Percentiles rank a stretch among this genome's conserved stretches.
These are phyloP conservation scores for Penaeus vannamei DNA, from an alignment of 1,140 invertebrate genomes.

Conservation along the genomic window DNA sequence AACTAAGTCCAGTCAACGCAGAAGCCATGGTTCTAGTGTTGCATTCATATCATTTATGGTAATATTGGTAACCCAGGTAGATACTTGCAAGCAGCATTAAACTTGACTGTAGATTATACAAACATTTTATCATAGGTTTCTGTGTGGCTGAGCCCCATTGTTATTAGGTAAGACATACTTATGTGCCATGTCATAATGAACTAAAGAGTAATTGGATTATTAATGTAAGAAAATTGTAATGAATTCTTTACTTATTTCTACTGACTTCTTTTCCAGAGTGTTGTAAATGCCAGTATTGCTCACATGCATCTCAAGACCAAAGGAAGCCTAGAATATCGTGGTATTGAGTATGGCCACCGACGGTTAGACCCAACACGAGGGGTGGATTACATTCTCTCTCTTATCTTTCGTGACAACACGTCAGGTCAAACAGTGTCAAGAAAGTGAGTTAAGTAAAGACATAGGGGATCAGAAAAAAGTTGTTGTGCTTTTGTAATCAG, in stretches of 20 bases:
- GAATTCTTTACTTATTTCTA: background rate
- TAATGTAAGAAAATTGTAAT: background rate
- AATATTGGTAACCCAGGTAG: too few species aligned
- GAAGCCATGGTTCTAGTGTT: too few species aligned
- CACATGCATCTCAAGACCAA: slow-evolving; percentile 77
- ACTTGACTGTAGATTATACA: too few species aligned
- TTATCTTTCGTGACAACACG: slow-evolving; percentile 75
- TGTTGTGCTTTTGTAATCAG: background rate
- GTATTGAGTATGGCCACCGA: slow-evolving; percentile 85
- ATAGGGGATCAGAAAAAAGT: background rate
- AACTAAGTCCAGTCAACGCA: too few species aligned
- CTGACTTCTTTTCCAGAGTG: slow-evolving; percentile 73
- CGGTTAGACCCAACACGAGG: slow-evolving; percentile 89
- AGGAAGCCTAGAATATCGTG: slow-evolving; percentile 75
- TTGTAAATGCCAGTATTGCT: slow-evolving; percentile 76
- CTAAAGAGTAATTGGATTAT: background rate
- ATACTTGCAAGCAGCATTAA: too few species aligned
- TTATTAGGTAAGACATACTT: too few species aligned
- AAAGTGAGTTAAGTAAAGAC: slow-evolving; percentile 68
- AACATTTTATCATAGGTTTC: too few species aligned
- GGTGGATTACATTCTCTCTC: slow-evolving; percentile 89
- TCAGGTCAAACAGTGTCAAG: slow-evolving; percentile 70
- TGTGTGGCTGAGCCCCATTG: too few species aligned
- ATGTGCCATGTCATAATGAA: too few species aligned
- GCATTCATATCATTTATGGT: too few species aligned